These are phyloP conservation scores for Danionella dracula DNA, from an alignment of 2,797 vertebrate genomes.

Conservation along the genomic window DNA sequence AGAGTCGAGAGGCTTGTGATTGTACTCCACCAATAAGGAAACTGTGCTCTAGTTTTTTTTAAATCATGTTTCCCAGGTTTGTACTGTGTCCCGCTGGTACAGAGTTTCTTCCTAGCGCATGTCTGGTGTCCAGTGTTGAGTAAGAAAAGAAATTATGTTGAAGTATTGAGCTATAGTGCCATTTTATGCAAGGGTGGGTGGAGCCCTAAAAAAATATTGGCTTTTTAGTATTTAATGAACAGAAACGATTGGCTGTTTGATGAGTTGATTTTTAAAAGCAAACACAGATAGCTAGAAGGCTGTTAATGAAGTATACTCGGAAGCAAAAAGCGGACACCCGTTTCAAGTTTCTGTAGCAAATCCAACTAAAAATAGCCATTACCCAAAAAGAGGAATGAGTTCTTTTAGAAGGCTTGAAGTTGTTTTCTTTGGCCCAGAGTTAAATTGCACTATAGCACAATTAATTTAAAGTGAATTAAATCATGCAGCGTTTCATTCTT, in stretches of 20 bases:
- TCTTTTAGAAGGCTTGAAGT: too few species aligned
- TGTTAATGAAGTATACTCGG: too few species aligned
- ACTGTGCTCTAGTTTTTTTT: not conserved
- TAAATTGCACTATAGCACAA: not conserved
- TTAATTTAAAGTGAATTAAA: not conserved
- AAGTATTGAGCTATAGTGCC: not conserved
- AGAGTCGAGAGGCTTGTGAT: slow-evolving; percentile 13
- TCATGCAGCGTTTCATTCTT: not conserved
- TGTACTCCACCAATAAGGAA: slow-evolving; percentile 6
- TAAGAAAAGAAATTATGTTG: too few species aligned
- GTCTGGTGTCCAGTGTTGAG: not conserved
- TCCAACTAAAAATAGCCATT: too few species aligned
- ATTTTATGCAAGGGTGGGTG: not conserved
- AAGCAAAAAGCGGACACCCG: too few species aligned
- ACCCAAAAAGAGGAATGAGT: too few species aligned
- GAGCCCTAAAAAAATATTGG: too few species aligned
- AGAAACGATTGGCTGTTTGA: too few species aligned
- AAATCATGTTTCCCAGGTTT: not conserved
- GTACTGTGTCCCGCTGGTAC: not conserved
- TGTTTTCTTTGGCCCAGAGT: not conserved
- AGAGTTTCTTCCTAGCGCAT: not conserved
- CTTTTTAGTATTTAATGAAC: too few species aligned
- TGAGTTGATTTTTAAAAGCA: too few species aligned
- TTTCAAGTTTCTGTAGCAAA: too few species aligned
- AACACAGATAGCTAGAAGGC: too few species aligned